Conservation (phyloP, 2,888 invertebrate species). For the Melanostoma scalare region DNA sequence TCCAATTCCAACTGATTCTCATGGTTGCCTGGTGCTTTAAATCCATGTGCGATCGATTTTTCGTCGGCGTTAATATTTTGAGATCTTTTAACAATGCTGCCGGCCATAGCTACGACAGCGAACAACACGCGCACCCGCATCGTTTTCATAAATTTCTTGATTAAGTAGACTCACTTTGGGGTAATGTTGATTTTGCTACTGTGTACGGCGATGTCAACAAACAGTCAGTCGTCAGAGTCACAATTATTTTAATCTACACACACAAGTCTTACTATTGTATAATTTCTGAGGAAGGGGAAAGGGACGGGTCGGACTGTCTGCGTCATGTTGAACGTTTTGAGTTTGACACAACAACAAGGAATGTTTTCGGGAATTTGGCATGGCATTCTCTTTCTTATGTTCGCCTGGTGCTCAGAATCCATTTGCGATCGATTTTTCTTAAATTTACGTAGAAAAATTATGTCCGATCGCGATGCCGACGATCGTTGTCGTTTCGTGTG, state of each 20-base stretch:
- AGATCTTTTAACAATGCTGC: neutral
- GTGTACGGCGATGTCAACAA: no score
- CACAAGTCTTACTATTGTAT: no score
- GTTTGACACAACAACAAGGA: neutral
- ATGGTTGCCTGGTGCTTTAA: conserved; percentile 8
- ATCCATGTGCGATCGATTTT: conserved; percentile 34
- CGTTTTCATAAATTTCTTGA: neutral
- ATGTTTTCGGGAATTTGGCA: conserved; percentile 17
- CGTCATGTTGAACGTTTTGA: neutral
- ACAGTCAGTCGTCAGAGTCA: no score
- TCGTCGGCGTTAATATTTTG: conserved; percentile 19
- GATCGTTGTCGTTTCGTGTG: neutral
- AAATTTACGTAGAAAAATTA: neutral
- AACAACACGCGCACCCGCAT: conserved; percentile 9
- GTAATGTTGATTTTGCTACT: no score
- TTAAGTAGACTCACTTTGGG: no score
- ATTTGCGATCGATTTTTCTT: conserved; percentile 62
- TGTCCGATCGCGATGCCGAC: conserved; percentile 3
- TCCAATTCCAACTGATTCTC: neutral
- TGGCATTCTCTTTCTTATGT: conserved; percentile 1
- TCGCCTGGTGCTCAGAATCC: conserved; percentile 47
- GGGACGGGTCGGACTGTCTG: neutral
- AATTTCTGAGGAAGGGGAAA: no score
- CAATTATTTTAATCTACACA: no score
- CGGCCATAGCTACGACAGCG: neutral